Evolutionary conservation across 2,113 vertebrate species (phyloP), one percentile per base, ranked within the genome.

Genomic region (Malurus melanocephalus): DNA sequence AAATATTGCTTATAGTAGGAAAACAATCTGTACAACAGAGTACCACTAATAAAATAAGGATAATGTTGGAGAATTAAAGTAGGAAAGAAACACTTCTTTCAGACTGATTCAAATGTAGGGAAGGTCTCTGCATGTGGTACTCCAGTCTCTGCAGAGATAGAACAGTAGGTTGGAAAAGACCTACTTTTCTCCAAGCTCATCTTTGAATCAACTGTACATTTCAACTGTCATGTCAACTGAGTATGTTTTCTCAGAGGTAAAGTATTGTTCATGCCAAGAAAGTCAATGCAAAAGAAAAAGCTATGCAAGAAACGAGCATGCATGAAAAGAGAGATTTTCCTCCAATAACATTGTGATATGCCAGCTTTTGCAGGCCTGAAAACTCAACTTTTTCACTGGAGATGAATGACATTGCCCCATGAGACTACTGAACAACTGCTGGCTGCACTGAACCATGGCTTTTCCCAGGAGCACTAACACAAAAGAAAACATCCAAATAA

Each of bases 401-500:
- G 71, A 65, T 78, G 59, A 90, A 88, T 73, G 86, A 85, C 33
- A 69, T 87, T 73, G 23, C 42, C 85, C 40, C 82, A 42, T 14
- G 91, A 94, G 81, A 91, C 86, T 65, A 78, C 78, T 56, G 48
- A 91, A 92, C 35, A 69, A 68, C 67, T 72, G 89, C 69, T 64
- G 62, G 52, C 87, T 87, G 92, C 62, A 52, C 8, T 92, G 87
- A 93, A 92, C 55, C 59, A 49, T 2, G 10, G 42, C 11, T 91
- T 82, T 92, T 90, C 92, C 89, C 93, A 92, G 77, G 85, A 89
- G 87, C 69, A 72, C 78, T 46, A 77, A 93, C 77, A 92, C 69
- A 84, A 83, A 96, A 91, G 85, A 95, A 94, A 92, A 81, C 57
- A 90, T 80, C 57, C 81, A 76, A 89, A 85, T 66, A 79, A 93